Evolutionary conservation across 2,797 vertebrate genomes (phyloP).

Genomic region (Crenuchus spilurus): DNA sequence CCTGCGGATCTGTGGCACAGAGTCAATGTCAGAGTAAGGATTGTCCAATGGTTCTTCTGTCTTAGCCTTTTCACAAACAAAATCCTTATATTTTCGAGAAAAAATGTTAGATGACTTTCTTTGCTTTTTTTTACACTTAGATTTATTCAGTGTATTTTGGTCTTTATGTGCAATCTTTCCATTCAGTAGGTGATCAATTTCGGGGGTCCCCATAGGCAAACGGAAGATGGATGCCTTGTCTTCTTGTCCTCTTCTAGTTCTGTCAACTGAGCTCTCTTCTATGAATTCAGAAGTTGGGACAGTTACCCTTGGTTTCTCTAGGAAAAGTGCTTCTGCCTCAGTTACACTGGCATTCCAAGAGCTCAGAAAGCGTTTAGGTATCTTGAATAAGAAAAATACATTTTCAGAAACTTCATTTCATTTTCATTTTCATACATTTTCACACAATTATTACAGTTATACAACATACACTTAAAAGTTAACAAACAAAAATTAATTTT

Average conservation of each 20-base stretch:
- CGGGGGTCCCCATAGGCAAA: conserved; percentile 51
- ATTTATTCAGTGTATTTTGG: conserved; percentile 68
- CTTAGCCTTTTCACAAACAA: conserved; percentile 57
- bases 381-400: conserved; percentile 72
- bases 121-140: conserved; percentile 69
- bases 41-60: conserved; percentile 44
- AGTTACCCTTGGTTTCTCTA: conserved; percentile 73
- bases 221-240: conserved; percentile 44
- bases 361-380: conserved; percentile 88
- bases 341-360: conserved; percentile 90
- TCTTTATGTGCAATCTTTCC: conserved; percentile 62
- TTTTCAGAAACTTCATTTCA: no score
- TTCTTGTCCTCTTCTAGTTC: conserved; percentile 62
- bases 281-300: conserved; percentile 56
- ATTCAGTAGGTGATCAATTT: conserved; percentile 61
- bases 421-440: no score
- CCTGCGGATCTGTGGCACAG: conserved; percentile 77
- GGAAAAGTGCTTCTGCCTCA: conserved; percentile 87
- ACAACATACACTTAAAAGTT: no score
- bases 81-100: conserved; percentile 54
- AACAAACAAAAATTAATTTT: no score
- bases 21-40: conserved; percentile 80
- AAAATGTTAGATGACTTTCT: conserved; percentile 59
- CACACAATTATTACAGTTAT: no score
- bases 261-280: conserved; percentile 60